These are phyloP conservation scores for Rhagium mordax DNA, from an alignment of 2,888 invertebrate species.

Conservation along the genomic window DNA sequence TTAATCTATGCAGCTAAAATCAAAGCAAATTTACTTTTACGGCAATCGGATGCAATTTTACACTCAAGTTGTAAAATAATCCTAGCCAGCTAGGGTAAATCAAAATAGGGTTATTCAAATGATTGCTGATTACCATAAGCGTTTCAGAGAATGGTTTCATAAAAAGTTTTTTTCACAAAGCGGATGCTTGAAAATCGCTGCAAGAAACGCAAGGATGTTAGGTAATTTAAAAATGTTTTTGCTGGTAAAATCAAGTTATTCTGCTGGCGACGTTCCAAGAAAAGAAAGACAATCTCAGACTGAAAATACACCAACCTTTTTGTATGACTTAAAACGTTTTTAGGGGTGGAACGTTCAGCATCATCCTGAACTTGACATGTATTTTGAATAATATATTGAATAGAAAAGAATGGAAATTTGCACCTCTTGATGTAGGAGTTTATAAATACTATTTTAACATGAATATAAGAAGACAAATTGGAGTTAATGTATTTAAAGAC, in stretches of 20 bases:
- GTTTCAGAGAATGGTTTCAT: slow-evolving; percentile 28
- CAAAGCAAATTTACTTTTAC: slow-evolving; percentile 24
- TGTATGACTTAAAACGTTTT: slow-evolving; percentile 19
- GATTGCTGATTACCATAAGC: slow-evolving; percentile 44
- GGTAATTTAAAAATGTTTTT: slow-evolving; percentile 53
- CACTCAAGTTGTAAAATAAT: slow-evolving; percentile 19
- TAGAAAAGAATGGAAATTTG: background rate
- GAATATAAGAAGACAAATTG: background rate
- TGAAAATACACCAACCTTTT: slow-evolving; percentile 25
- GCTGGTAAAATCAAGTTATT: slow-evolving; percentile 47
- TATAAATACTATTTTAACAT: background rate
- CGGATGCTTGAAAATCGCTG: slow-evolving; percentile 47
- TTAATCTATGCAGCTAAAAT: background rate
- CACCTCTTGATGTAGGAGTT: background rate
- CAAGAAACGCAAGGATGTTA: slow-evolving; percentile 49
- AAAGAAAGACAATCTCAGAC: slow-evolving; percentile 27
- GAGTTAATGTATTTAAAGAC: too few species aligned
- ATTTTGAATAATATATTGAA: slow-evolving; percentile 26
- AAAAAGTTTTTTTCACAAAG: slow-evolving; percentile 47
- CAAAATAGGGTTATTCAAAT: slow-evolving; percentile 40
- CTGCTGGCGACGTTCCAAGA: slow-evolving; percentile 44
- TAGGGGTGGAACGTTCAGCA: background rate
- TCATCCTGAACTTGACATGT: slow-evolving; percentile 9
- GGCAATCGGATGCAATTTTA: slow-evolving; percentile 25
- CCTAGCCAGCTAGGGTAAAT: slow-evolving; percentile 21